A percentile compares a stretch with the other conserved stretches of the same genome.
phyloP scores from a whole-genome alignment of 2,113 vertebrate genomes.

The zebrafish (Danio rerio) region GRCz12tu NC_133190.1:36992501-36993000 shows the following conservation, averaged over 20 bases:
- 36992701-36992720: slow-evolving; percentile 90
- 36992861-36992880: slow-evolving; percentile 1
- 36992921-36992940: background rate
- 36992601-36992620: too few relatives aligned
- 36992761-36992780: slow-evolving; percentile 76
- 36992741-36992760: slow-evolving; percentile 85
- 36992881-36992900: background rate
- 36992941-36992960: background rate
- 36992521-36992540: too few relatives aligned
- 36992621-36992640: background rate
- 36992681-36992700: slow-evolving; percentile 80
- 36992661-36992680: slow-evolving; percentile 68
- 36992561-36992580: too few relatives aligned
- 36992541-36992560: too few relatives aligned
- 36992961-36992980: background rate
- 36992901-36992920: background rate
- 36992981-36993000: slow-evolving; percentile 13
- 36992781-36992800: slow-evolving; percentile 81
- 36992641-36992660: background rate
- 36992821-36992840: slow-evolving; percentile 20
- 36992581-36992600: too few relatives aligned
- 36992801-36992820: slow-evolving; percentile 83
- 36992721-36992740: slow-evolving; percentile 91
- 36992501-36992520: too few relatives aligned
- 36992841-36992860: background rate